Evolutionary conservation across 2,888 invertebrate genomes (phyloP), one percentile per base, ranked within the genome.

Genomic region (Rhynchonema sp.): DNA sequence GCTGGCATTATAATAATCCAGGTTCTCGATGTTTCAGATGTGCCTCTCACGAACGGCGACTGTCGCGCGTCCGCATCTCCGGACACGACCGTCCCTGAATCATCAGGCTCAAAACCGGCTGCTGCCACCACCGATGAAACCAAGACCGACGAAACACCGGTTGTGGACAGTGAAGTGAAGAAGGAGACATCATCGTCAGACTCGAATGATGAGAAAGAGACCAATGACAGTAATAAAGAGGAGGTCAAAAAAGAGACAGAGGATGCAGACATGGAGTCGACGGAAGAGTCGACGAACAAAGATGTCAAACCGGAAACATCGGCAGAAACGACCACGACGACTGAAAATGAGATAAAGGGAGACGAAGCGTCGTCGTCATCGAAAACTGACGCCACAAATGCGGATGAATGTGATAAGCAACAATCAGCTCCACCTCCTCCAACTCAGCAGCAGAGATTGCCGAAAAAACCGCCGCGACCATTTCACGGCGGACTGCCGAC

Each of bases 401-500:
- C 49, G 49, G 49, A 23, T 3, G 49, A 6, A n/a, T 6, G 3
- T 3, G n/a, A 13, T 13, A 49, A 17, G 6, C 13, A 23, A 6
- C 49, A n/a, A 3, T n/a, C 20, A n/a, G n/a, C n/a, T n/a, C n/a
- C n/a, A n/a, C n/a, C n/a, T n/a, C n/a, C n/a, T n/a, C n/a, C n/a
- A n/a, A n/a, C n/a, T n/a, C n/a, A n/a, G n/a, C n/a, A n/a, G n/a
- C n/a, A n/a, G n/a, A n/a, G n/a, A n/a, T n/a, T 17, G 49, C 23
- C 49, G n/a, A 49, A 49, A n/a, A 49, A 49, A n/a, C 49, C 49
- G 49, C 49, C 49, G 13, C 49, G 49, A 6, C 27, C 26, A 25
- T 38, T 28, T 27, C 30, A 30, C 23, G 70, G 69, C 22, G 57
- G 55, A n/a, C 64, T 70, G 13, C 70, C 70, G 0, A 28, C 61